These are phyloP conservation scores for Gobius niger DNA, from an alignment of 2,113 vertebrate species.

Conservation along the genomic window DNA sequence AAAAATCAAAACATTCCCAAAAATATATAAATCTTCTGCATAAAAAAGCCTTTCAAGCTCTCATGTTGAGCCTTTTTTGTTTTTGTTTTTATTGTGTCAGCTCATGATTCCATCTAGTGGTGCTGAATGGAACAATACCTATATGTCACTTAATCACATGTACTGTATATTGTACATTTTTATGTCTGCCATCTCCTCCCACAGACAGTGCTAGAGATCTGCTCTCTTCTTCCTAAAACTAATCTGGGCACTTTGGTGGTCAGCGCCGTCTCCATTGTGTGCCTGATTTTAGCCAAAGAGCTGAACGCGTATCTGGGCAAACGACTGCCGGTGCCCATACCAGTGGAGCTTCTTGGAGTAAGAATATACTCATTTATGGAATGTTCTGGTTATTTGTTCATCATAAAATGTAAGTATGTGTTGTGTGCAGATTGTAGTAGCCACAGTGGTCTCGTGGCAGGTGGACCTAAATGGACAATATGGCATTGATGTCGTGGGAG, in stretches of 20 bases:
- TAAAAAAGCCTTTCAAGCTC: too few relatives aligned
- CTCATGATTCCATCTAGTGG: neutral
- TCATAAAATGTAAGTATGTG: neutral
- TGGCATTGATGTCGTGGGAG: slow-evolving; percentile 82
- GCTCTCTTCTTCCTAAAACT: slow-evolving; percentile 76
- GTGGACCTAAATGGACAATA: slow-evolving; percentile 72
- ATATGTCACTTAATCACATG: too few relatives aligned
- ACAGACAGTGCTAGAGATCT: slow-evolving; percentile 85
- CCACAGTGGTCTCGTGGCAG: slow-evolving; percentile 85
- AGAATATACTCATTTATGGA: slow-evolving; percentile 8
- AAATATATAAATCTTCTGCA: too few relatives aligned
- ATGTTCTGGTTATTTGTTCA: neutral
- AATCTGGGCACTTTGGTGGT: slow-evolving; percentile 84
- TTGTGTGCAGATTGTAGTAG: slow-evolving; percentile 80
- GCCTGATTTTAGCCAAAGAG: slow-evolving; percentile 83
- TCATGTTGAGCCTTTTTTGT: too few relatives aligned
- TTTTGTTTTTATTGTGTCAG: too few relatives aligned
- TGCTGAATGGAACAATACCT: neutral
- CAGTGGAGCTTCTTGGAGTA: slow-evolving; percentile 90
- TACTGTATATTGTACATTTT: neutral
- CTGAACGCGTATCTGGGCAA: slow-evolving; percentile 78
- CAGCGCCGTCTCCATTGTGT: slow-evolving; percentile 78
- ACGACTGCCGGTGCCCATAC: slow-evolving; percentile 86
- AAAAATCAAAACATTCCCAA: too few relatives aligned
- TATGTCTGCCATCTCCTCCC: neutral